These are phyloP conservation scores for Drymonia ruficornis DNA, from an alignment of 2,888 invertebrate species.

Conservation along the genomic window DNA sequence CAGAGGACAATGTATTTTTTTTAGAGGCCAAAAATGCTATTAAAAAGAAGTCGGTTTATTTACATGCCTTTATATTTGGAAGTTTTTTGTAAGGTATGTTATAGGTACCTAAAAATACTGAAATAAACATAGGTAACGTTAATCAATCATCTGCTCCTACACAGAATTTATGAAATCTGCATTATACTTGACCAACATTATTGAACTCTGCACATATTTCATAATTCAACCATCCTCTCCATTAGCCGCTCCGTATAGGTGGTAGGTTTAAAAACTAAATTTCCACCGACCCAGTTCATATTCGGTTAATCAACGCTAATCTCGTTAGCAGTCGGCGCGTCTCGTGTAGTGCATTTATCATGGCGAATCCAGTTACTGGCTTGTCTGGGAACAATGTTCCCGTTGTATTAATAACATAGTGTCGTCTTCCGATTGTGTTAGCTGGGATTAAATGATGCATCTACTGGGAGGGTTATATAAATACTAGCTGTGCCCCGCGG, in stretches of 20 bases:
- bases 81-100: no score
- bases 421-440: constrained; percentile 12
- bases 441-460: constrained; percentile 6
- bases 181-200: no score
- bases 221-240: constrained; percentile 24
- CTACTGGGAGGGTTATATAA: background rate
- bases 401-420: constrained; percentile 23
- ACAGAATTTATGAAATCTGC: no score
- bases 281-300: constrained; percentile 59
- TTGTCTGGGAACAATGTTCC: constrained; percentile 33
- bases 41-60: no score
- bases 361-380: constrained; percentile 47
- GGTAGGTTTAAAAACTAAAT: constrained; percentile 57
- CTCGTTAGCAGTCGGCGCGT: constrained; percentile 47
- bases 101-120: no score
- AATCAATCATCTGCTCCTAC: no score
- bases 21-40: no score
- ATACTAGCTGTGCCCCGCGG: no score
- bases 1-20: no score
- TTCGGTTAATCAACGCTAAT: constrained; percentile 63
- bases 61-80: no score
- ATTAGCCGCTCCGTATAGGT: constrained; percentile 30
- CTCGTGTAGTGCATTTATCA: constrained; percentile 47
- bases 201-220: background rate
- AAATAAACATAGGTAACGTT: no score